These are phyloP conservation scores for Eucidaris tribuloides DNA, from an alignment of 35 echinoderm and acorn worm genomes.

Conservation along the genomic window DNA sequence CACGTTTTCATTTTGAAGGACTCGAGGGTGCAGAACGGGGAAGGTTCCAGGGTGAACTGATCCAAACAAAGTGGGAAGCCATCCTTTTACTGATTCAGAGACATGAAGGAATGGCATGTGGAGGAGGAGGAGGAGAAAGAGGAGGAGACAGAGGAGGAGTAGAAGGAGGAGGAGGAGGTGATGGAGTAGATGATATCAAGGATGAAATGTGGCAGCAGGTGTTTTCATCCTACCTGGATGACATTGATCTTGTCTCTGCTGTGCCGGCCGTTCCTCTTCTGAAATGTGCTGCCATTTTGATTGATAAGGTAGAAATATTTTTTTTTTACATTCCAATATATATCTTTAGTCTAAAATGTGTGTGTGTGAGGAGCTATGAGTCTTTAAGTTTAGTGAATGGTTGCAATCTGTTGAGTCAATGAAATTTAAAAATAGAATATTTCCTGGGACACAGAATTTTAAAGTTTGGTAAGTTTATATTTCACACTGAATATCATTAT, in stretches of 20 bases:
- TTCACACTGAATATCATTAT: no score
- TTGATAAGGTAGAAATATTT: slow-evolving; percentile 25
- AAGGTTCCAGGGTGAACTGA: background rate
- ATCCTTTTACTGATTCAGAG: background rate
- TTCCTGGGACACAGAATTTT: no score
- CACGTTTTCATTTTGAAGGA: no score
- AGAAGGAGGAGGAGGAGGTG: background rate
- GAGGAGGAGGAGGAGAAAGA: background rate
- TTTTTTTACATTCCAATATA: background rate
- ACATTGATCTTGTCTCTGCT: background rate
- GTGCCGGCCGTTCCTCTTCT: slow-evolving; percentile 29
- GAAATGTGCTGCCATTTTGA: slow-evolving; percentile 25
- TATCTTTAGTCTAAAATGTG: background rate
- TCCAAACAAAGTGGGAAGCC: slow-evolving; percentile 10
- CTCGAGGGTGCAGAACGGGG: background rate
- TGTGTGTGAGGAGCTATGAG: background rate
- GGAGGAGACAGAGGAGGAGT: background rate
- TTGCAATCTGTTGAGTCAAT: no score
- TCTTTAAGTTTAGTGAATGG: no score
- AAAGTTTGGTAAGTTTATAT: no score
- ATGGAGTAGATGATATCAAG: background rate
- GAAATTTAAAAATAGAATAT: no score
- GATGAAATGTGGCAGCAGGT: background rate
- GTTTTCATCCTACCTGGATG: background rate
- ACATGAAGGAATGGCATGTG: background rate